Evolutionary conservation across 2,113 vertebrate species (phyloP).

Genomic region (Urocitellus parryii): DNA sequence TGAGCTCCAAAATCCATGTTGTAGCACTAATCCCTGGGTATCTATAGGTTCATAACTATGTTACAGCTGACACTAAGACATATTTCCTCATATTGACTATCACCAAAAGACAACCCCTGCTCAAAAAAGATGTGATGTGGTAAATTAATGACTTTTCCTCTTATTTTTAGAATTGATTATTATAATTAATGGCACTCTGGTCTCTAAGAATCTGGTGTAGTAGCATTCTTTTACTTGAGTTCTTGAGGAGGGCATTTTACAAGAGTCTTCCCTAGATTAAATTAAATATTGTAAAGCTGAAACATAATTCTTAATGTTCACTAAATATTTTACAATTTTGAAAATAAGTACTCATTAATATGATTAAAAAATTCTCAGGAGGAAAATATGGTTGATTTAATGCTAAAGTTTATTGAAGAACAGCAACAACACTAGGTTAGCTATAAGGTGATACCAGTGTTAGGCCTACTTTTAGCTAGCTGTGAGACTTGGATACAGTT

Average conservation of each 20-base stretch:
- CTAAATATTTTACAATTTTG: not conserved
- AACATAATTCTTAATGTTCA: not conserved
- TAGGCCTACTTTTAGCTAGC: not conserved
- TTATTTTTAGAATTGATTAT: slow-evolving; percentile 51
- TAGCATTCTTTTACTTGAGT: not conserved
- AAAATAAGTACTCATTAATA: not conserved
- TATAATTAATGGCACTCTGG: not conserved
- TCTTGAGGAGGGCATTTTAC: not conserved
- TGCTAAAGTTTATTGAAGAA: not conserved
- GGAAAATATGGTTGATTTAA: not conserved
- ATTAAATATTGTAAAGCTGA: not conserved
- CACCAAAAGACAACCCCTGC: not conserved
- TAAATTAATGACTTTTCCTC: not conserved
- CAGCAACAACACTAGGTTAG: not conserved
- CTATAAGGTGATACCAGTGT: not conserved
- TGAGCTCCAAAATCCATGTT: not conserved
- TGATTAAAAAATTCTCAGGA: not conserved
- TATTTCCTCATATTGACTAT: not conserved
- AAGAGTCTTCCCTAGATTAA: not conserved
- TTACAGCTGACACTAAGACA: not conserved
- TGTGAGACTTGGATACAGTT: not conserved
- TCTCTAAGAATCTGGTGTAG: not conserved
- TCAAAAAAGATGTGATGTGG: not conserved
- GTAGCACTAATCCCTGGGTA: not conserved
- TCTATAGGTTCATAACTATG: not conserved